phyloP scores from a whole-genome alignment of 2,888 invertebrate species.

The Netelia inedita region DNA sequence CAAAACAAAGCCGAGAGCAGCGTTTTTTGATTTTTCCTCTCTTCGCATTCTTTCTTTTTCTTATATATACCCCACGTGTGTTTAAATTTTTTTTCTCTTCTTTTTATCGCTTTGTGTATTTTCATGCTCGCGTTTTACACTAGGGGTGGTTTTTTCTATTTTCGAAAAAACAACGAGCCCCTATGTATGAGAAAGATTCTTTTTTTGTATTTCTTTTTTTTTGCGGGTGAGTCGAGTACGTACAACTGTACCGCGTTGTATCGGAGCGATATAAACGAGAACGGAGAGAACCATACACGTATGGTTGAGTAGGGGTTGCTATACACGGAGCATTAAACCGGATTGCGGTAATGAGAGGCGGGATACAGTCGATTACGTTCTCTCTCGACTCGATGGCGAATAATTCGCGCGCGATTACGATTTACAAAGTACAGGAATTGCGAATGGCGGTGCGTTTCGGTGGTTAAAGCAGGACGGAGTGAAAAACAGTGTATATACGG shows the following conservation, averaged over 20 bases:
- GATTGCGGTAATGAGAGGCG: conserved; percentile 64
- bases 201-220: neutral
- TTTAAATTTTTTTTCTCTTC: neutral
- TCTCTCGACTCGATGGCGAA: conserved; percentile 65
- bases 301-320: conserved; percentile 22
- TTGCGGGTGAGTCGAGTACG: neutral
- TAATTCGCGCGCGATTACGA: conserved; percentile 63
- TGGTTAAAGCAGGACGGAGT: conserved; percentile 13
- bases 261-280: neutral
- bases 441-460: conserved; percentile 11
- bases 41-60: neutral
- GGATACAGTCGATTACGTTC: conserved; percentile 65
- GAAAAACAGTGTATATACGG: conserved; percentile 27
- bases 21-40: neutral
- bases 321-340: conserved; percentile 65
- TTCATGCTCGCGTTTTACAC: neutral
- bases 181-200: too few species aligned
- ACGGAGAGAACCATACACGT: conserved; percentile 8
- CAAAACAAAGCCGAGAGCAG: conserved; percentile 40
- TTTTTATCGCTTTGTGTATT: neutral
- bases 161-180: neutral
- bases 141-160: neutral
- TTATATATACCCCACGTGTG: neutral
- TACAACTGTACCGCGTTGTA: neutral
- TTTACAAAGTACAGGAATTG: conserved; percentile 62